Conservation (phyloP, 92 coral and sea anemone species). For the Micromussa lordhowensis region DNA sequence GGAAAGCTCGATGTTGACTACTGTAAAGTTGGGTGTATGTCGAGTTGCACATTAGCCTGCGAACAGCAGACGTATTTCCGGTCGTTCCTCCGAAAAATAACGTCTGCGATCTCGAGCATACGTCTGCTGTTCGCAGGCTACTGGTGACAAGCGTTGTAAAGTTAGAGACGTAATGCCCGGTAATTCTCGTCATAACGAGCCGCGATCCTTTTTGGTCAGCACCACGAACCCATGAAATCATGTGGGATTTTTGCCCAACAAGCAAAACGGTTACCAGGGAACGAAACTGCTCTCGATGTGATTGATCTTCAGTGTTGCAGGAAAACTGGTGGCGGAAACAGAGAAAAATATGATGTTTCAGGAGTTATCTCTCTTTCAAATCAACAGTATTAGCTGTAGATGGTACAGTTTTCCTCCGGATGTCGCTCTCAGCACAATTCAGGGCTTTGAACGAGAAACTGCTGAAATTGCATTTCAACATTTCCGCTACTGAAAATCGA, state of each 20-base stretch:
- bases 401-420: background rate
- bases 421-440: background rate
- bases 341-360: background rate
- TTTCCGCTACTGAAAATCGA: background rate
- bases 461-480: background rate
- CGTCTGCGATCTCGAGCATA: too few species aligned
- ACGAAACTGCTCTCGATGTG: background rate
- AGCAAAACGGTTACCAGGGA: background rate
- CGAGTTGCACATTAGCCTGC: too few species aligned
- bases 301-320: background rate
- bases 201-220: too few species aligned
- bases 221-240: too few species aligned
- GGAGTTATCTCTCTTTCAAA: background rate
- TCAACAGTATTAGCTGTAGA: background rate
- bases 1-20: too few species aligned
- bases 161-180: background rate
- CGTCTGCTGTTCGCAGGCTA: background rate
- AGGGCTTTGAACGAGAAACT: background rate
- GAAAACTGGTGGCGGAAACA: slow-evolving; percentile 6
- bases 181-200: too few species aligned
- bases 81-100: too few species aligned
- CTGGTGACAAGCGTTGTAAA: too few species aligned
- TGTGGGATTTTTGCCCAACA: too few species aligned
- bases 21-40: too few species aligned
- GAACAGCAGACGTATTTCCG: too few species aligned